phyloP scores from a whole-genome alignment of 64 coral and sea anemone species.

The Actinia tenebrosa region DNA sequence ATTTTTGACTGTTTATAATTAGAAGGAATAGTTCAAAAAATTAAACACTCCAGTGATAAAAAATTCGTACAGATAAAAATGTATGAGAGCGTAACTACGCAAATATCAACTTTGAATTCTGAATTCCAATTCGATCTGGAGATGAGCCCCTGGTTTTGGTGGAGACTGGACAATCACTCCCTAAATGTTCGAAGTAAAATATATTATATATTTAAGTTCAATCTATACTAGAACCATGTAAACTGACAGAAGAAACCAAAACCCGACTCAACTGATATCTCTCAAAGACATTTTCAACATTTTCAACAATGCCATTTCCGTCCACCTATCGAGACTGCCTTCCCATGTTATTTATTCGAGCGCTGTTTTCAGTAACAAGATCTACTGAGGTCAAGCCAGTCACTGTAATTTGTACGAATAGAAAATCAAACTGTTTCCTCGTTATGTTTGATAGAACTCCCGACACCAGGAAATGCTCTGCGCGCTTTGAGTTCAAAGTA shows the following conservation, averaged over 20 bases:
- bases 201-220: too few relatives aligned
- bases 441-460: neutral
- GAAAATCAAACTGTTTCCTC: slow-evolving; percentile 10
- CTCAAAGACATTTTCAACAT: slow-evolving; percentile 9
- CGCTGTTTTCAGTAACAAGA: neutral
- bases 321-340: neutral
- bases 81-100: too few relatives aligned
- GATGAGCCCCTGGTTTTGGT: too few relatives aligned
- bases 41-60: too few relatives aligned
- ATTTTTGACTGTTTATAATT: too few relatives aligned
- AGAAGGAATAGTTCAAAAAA: too few relatives aligned
- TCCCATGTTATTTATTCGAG: neutral
- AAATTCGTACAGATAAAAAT: too few relatives aligned
- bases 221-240: too few relatives aligned
- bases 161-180: too few relatives aligned
- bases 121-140: too few relatives aligned
- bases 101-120: too few relatives aligned
- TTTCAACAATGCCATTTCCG: slow-evolving; percentile 10
- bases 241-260: neutral
- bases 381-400: neutral
- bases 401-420: slow-evolving; percentile 4
- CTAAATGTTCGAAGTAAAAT: too few relatives aligned
- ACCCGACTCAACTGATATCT: neutral
- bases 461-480: neutral
- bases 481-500: neutral